Evolutionary conservation across 2,888 invertebrate species (phyloP).

Genomic region (Drosophila kuntzei): DNA sequence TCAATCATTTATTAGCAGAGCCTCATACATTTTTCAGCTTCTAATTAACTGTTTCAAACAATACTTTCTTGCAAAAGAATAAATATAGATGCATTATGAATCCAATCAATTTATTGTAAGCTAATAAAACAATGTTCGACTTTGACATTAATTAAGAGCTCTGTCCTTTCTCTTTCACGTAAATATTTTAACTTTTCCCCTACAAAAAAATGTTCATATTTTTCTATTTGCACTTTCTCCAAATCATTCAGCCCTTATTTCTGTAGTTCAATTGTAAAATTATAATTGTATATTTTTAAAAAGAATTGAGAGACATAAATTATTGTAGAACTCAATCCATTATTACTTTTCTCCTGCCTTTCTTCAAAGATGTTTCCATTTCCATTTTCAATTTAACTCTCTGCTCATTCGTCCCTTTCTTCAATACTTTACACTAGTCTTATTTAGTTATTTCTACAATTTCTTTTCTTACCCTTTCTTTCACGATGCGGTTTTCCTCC

Average conservation of each 20-base stretch:
- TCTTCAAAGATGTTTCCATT: background rate
- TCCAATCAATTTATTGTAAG: too few relatives aligned
- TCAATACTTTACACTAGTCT: constrained; percentile 3
- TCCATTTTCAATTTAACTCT: background rate
- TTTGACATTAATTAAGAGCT: too few relatives aligned
- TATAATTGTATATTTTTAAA: background rate
- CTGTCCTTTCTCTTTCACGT: too few relatives aligned
- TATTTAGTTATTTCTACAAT: constrained; percentile 1
- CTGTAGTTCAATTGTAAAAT: background rate
- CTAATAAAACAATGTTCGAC: too few relatives aligned
- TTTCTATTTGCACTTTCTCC: too few relatives aligned
- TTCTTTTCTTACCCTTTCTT: background rate
- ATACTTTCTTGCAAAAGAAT: too few relatives aligned
- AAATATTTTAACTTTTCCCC: too few relatives aligned
- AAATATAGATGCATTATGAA: too few relatives aligned
- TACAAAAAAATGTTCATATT: too few relatives aligned
- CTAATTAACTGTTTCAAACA: too few relatives aligned
- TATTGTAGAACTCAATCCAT: background rate
- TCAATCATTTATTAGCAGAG: too few relatives aligned
- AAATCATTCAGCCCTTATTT: background rate
- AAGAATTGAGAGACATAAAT: background rate
- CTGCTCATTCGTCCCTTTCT: background rate
- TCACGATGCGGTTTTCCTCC: background rate
- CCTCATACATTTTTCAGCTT: too few relatives aligned
- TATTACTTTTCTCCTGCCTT: background rate